These are phyloP conservation scores for Stichopus horrens DNA, from an alignment of 53 echinoderm and acorn worm genomes.

Conservation along the genomic window DNA sequence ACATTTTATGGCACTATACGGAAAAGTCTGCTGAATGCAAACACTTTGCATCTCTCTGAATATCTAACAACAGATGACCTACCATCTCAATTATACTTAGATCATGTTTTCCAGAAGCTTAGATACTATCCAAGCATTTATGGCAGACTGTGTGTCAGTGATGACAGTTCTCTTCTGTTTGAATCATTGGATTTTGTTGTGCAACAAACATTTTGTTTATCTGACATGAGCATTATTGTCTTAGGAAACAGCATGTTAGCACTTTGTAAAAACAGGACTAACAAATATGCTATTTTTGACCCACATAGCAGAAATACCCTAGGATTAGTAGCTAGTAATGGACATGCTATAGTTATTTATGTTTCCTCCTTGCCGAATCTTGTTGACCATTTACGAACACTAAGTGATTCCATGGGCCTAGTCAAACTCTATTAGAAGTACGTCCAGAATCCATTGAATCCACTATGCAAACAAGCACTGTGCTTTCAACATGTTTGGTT, in stretches of 20 bases:
- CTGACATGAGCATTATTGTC: background rate
- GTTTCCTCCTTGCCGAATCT: background rate
- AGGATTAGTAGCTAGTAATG: background rate
- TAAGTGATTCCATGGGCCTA: background rate
- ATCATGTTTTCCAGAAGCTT: too few relatives aligned
- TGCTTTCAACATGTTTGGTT: slow-evolving; percentile 1
- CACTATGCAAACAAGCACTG: background rate
- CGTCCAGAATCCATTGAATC: background rate
- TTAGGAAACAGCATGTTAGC: background rate
- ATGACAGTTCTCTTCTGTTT: too few relatives aligned
- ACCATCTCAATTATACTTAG: too few relatives aligned
- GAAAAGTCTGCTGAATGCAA: too few relatives aligned
- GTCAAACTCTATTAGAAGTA: background rate
- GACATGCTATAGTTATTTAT: background rate
- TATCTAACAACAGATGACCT: too few relatives aligned
- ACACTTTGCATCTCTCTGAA: too few relatives aligned
- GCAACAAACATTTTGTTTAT: too few relatives aligned
- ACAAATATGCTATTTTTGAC: background rate
- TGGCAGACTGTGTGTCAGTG: too few relatives aligned
- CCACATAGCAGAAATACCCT: background rate
- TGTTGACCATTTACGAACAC: background rate
- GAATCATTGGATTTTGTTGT: too few relatives aligned
- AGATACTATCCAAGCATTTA: too few relatives aligned
- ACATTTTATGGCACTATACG: too few relatives aligned
- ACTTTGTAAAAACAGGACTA: background rate